phyloP scores from a whole-genome alignment of 2,888 invertebrate genomes.

The Oconnorella tubifera region DNA sequence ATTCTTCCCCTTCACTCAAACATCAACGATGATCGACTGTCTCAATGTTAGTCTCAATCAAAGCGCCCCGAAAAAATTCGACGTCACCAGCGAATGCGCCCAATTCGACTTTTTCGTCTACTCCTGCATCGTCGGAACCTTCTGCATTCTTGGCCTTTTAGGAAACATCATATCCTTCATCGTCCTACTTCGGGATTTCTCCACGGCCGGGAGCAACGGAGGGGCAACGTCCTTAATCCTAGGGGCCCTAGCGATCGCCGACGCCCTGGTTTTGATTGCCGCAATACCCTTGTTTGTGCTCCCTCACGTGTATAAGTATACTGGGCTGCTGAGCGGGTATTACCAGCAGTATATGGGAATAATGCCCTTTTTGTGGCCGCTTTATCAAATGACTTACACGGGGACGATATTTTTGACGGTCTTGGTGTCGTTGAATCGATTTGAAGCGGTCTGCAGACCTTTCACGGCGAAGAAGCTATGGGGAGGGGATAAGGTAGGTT shows the following conservation, averaged over 20 bases:
- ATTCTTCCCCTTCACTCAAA: too few species aligned
- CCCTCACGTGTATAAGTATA: conserved; percentile 27
- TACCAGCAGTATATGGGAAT: conserved; percentile 30
- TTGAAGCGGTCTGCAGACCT: conserved; percentile 37
- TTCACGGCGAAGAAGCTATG: conserved; percentile 27
- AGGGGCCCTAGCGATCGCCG: conserved; percentile 37
- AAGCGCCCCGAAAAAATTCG: conserved; percentile 11
- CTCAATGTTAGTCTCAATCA: neutral
- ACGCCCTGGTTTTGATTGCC: conserved; percentile 33
- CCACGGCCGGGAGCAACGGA: neutral
- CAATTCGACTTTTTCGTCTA: conserved; percentile 37
- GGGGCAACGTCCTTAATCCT: conserved; percentile 32
- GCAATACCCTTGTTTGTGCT: conserved; percentile 32
- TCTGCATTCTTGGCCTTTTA: conserved; percentile 34
- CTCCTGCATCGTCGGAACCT: conserved; percentile 32
- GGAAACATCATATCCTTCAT: conserved; percentile 36
- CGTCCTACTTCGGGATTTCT: conserved; percentile 30
- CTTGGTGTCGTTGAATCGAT: conserved; percentile 36
- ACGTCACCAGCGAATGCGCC: conserved; percentile 30
- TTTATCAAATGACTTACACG: conserved; percentile 36
- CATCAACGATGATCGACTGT: conserved; percentile 4
- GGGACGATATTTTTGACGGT: conserved; percentile 36
- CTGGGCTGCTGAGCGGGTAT: conserved; percentile 14
- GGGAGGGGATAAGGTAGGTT: conserved; percentile 10
- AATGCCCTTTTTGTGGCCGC: conserved; percentile 35